phyloP scores from a whole-genome alignment of 1,140 invertebrate genomes.

The Drosophila albomicans region DNA sequence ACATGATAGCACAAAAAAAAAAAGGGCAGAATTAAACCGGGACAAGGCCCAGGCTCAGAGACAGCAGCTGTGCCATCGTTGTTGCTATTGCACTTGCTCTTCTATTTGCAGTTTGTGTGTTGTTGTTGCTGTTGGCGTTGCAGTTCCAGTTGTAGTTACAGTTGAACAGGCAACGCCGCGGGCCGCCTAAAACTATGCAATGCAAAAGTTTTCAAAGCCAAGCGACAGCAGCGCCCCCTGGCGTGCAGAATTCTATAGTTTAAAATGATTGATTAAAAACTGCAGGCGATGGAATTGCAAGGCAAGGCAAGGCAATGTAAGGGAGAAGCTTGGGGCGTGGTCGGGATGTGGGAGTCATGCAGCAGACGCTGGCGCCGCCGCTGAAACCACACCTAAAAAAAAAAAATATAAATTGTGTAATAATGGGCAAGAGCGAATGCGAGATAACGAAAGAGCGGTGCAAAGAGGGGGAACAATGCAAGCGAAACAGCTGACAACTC shows the following conservation, averaged over 20 bases:
- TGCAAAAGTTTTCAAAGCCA: constrained; percentile 77
- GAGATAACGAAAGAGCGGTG: constrained; percentile 29
- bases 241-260: constrained; percentile 59
- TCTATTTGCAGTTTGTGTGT: too few relatives aligned
- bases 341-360: constrained; percentile 51
- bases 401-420: constrained; percentile 77
- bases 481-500: constrained; percentile 80
- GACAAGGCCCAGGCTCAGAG: constrained; percentile 62
- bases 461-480: constrained; percentile 59
- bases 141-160: constrained; percentile 57
- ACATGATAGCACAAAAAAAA: constrained; percentile 61
- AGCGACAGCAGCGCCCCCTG: constrained; percentile 55
- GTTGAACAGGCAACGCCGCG: constrained; percentile 59
- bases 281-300: constrained; percentile 29
- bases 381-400: constrained; percentile 79
- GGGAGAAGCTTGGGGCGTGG: constrained; percentile 56
- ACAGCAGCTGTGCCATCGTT: constrained; percentile 34
- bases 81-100: not conserved
- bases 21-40: constrained; percentile 57
- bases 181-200: constrained; percentile 76
- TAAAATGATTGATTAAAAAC: constrained; percentile 81
- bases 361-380: constrained; percentile 57
- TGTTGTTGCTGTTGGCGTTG: constrained; percentile 5
- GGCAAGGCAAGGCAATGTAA: constrained; percentile 14
- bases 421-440: constrained; percentile 56